These are phyloP conservation scores for Syngnathus acus DNA, from an alignment of 2,797 vertebrate species.

Conservation along the genomic window DNA sequence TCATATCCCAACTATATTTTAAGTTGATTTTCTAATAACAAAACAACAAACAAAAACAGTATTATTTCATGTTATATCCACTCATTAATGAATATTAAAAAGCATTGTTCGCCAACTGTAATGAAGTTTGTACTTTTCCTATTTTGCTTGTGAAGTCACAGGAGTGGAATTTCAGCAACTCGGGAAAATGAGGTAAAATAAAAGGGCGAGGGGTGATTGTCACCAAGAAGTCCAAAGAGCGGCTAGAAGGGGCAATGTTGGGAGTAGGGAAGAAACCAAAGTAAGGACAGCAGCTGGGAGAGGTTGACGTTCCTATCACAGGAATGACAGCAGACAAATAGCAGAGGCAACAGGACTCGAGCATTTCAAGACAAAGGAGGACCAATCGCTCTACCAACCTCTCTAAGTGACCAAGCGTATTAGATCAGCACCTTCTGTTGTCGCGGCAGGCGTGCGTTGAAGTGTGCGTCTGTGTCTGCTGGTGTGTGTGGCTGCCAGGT, in stretches of 20 bases:
- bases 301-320: conserved; percentile 19
- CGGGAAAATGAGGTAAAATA: not conserved
- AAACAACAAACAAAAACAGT: too few species aligned
- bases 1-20: too few species aligned
- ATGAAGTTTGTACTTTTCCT: too few species aligned
- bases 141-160: not conserved
- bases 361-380: conserved; percentile 49
- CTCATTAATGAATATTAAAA: too few species aligned
- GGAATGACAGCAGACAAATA: conserved; percentile 50
- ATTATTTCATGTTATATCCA: too few species aligned
- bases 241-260: conserved; percentile 6
- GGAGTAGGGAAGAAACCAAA: conserved; percentile 8
- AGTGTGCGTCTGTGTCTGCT: conserved; percentile 28
- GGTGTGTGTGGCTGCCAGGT: conserved; percentile 58
- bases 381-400: conserved; percentile 63
- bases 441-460: conserved; percentile 53
- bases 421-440: conserved; percentile 74
- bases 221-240: conserved; percentile 13
- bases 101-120: too few species aligned
- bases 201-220: not conserved
- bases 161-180: not conserved
- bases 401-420: conserved; percentile 71
- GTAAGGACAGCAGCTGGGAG: conserved; percentile 24
- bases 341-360: conserved; percentile 48
- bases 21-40: too few species aligned